phyloP scores from a whole-genome alignment of 2,113 vertebrate genomes.

The Notechis scutatus region DNA sequence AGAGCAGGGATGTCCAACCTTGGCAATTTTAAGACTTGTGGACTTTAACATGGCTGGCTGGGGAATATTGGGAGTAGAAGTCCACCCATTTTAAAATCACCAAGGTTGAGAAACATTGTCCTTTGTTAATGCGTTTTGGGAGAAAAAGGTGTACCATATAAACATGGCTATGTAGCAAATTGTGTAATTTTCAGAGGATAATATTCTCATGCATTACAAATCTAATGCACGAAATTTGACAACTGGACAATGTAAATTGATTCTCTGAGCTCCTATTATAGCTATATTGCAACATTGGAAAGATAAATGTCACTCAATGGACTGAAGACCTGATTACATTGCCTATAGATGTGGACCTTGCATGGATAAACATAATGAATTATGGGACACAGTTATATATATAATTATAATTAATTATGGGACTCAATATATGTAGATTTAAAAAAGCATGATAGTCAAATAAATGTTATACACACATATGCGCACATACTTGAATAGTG shows the following conservation, averaged over 20 bases:
- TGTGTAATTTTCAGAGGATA: background rate
- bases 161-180: background rate
- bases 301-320: background rate
- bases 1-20: background rate
- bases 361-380: background rate
- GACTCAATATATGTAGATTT: background rate
- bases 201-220: background rate
- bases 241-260: background rate
- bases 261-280: background rate
- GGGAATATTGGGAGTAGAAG: background rate
- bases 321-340: background rate
- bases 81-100: background rate
- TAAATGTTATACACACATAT: background rate
- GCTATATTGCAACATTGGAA: background rate
- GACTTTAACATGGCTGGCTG: no score
- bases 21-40: no score
- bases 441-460: background rate
- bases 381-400: no score
- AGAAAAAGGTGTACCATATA: background rate
- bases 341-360: background rate
- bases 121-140: background rate
- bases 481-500: background rate
- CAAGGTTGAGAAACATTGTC: background rate
- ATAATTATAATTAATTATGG: no score
- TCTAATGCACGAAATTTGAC: background rate